Conservation (phyloP, 2,113 vertebrate species). For the Brachionichthys hirsutus region DNA sequence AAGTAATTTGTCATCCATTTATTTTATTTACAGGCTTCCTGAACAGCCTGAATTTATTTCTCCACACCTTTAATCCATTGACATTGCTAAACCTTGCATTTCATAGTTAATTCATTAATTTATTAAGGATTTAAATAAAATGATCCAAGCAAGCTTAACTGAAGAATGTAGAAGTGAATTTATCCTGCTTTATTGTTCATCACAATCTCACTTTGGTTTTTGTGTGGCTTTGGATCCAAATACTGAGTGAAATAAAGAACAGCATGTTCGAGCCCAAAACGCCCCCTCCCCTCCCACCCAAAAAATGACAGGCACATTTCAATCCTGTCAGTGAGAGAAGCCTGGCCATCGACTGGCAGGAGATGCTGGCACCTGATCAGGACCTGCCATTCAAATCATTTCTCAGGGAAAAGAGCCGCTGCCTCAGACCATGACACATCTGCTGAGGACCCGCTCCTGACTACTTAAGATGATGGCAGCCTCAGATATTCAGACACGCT, state of each 20-base stretch:
- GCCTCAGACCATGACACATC: constrained; percentile 70
- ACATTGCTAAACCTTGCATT: background rate
- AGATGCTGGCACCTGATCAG: constrained; percentile 60
- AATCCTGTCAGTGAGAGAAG: constrained; percentile 66
- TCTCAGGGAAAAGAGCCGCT: constrained; percentile 54
- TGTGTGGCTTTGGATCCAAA: constrained; percentile 39
- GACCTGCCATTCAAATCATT: constrained; percentile 55
- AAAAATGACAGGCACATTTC: constrained; percentile 72
- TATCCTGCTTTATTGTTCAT: constrained; percentile 22
- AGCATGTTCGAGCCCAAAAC: constrained; percentile 56
- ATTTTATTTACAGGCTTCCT: too few relatives aligned
- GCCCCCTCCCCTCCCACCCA: constrained; percentile 47
- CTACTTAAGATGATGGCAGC: constrained; percentile 49
- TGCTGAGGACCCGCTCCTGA: constrained; percentile 62
- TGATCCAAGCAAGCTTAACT: constrained; percentile 16
- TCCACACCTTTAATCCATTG: too few relatives aligned
- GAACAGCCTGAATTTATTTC: too few relatives aligned
- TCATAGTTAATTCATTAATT: background rate
- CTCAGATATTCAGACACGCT: constrained; percentile 43
- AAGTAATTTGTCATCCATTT: too few relatives aligned
- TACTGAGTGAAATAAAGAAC: constrained; percentile 49
- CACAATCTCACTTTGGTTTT: constrained; percentile 27
- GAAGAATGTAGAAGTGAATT: constrained; percentile 13
- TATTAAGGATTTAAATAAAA: constrained; percentile 5
- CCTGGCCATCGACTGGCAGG: constrained; percentile 51